Evolutionary conservation across 2,888 invertebrate species (phyloP).

Genomic region (Mechanitis mazaeus): DNA sequence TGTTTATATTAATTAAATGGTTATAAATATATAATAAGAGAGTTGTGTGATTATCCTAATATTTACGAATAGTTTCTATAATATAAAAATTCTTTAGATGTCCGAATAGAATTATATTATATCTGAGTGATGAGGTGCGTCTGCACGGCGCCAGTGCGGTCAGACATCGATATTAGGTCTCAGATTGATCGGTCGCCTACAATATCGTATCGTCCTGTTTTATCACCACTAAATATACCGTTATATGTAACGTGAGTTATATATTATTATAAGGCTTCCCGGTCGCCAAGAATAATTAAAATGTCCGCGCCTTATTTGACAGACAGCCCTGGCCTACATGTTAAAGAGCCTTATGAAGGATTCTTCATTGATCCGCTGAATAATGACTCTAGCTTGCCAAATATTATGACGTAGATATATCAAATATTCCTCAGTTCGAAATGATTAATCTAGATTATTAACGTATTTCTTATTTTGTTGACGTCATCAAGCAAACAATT

Average conservation of each 20-base stretch:
- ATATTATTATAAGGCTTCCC: constrained; percentile 49
- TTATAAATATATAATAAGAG: too few relatives aligned
- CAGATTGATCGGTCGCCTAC: constrained; percentile 65
- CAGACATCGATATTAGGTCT: constrained; percentile 63
- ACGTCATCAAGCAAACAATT: constrained; percentile 49
- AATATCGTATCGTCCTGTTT: constrained; percentile 43
- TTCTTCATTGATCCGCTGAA: constrained; percentile 24
- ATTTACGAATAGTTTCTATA: too few relatives aligned
- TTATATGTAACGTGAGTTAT: constrained; percentile 33
- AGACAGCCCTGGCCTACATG: constrained; percentile 30
- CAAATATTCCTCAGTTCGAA: neutral
- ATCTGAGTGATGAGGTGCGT: constrained; percentile 46
- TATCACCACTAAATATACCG: constrained; percentile 32
- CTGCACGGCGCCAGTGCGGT: constrained; percentile 65
- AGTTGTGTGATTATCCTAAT: too few relatives aligned
- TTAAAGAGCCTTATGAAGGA: constrained; percentile 32
- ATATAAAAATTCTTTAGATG: too few relatives aligned
- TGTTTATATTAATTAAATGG: too few relatives aligned
- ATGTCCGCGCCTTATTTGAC: constrained; percentile 28
- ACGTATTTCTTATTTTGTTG: constrained; percentile 29
- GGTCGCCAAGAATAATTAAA: constrained; percentile 43
- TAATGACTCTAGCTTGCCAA: constrained; percentile 17
- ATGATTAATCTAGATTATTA: constrained; percentile 9
- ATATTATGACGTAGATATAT: constrained; percentile 20
- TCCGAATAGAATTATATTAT: constrained; percentile 30